Evolutionary conservation across 2,797 vertebrate genomes (phyloP), one percentile per base, ranked within the genome.

Genomic region (Dendrocincla fuliginosa): DNA sequence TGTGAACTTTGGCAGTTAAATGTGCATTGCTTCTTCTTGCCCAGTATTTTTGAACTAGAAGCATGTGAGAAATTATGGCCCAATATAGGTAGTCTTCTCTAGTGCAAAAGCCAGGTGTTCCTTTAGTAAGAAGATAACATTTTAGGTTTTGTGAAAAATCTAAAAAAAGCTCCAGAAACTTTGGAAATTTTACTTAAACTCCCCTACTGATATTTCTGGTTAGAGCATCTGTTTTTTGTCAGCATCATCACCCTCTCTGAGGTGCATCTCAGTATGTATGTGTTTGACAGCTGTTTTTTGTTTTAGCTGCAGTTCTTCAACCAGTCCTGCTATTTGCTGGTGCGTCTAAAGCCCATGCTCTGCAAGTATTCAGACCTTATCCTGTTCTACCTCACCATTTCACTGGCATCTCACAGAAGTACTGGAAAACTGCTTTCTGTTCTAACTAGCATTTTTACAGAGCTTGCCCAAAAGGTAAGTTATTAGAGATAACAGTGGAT

Each of bases 351-450:
- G 93, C 99, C 99, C 64, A 96, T 99, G 97, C 97, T 99, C 60
- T 97, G 96, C 84, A 96, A 98, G n/a, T 99, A 99, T 96, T 98
- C 98, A 1, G 98, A 99, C 87, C 96, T 99, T 32, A 95, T 99
- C 76, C 98, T 99, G 25, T 99, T 99, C 98, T 99, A 99, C 95
- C 91, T 99, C 96, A 98, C 98, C 2, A 77, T 99, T 86, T 98
- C 98, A 10, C 90, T 99, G 97, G 98, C 98, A 24, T 98, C 98
- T 78, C 99, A 99, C 95, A 98, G 99, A 63, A 98, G 98, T 97
- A 99, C 98, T 2, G 99, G 98, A 7, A 99, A 99, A 74, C 96
- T 99, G 81, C 98, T 99, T 68, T 99, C 98, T 16, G 98, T 99
- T 46, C 97, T 99, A 81, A 97, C 98, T 35, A 98, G 98, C 94